Evolutionary conservation across 2,888 invertebrate species (phyloP).

Genomic region (Yponomeuta sedellus): DNA sequence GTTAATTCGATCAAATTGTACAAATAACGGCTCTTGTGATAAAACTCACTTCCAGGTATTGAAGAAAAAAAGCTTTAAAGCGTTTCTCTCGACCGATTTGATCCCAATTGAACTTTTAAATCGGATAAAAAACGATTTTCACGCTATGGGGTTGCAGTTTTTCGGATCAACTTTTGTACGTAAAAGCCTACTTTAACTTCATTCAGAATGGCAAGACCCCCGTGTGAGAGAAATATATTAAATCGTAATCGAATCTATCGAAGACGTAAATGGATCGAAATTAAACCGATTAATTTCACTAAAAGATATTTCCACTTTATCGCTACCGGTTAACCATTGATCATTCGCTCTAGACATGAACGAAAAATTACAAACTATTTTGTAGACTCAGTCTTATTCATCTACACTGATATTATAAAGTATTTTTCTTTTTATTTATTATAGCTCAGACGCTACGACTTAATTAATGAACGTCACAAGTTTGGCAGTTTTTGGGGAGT

Average conservation of each 20-base stretch:
- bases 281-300: constrained; percentile 4
- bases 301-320: not conserved
- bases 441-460: too few species aligned
- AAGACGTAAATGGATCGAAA: not conserved
- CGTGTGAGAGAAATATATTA: constrained; percentile 1
- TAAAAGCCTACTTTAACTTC: not conserved
- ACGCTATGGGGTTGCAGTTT: not conserved
- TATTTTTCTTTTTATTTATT: too few species aligned
- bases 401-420: too few species aligned
- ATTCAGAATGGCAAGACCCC: constrained; percentile 7
- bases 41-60: not conserved
- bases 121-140: not conserved
- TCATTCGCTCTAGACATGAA: not conserved
- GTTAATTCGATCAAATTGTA: not conserved
- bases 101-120: not conserved
- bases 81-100: not conserved
- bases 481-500: too few species aligned
- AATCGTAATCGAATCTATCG: not conserved
- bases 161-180: not conserved
- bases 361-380: not conserved
- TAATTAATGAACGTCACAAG: too few species aligned
- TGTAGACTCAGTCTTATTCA: not conserved
- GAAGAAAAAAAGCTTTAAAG: not conserved
- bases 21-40: not conserved
- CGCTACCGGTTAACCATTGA: not conserved